A percentile compares a stretch with the other conserved stretches of the same genome.
Conservation (phyloP, 2,113 vertebrate species). For the Sander lucioperca region DNA sequence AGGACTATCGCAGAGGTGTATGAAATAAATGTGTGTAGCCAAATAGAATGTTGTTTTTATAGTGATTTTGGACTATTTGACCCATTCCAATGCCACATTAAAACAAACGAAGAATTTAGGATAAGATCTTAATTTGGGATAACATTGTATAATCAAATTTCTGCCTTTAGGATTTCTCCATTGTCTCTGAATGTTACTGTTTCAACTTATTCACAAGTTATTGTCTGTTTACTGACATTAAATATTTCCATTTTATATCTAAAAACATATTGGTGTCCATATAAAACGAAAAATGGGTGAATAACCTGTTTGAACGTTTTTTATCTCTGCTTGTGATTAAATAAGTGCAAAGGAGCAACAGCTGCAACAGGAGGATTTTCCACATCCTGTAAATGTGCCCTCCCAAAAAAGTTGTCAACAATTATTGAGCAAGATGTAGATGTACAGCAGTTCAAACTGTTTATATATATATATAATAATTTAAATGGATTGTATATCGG, state of each 20-base stretch:
- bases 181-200: background rate
- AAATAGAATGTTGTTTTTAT: background rate
- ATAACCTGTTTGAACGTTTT: background rate
- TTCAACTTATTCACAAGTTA: slow-evolving; percentile 4
- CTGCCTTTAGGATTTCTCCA: background rate
- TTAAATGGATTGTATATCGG: background rate
- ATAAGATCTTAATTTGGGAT: background rate
- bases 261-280: slow-evolving; percentile 38
- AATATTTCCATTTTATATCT: slow-evolving; percentile 39
- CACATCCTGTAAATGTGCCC: background rate
- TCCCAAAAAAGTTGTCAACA: background rate
- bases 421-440: background rate
- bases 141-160: background rate
- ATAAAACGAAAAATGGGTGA: slow-evolving; percentile 63
- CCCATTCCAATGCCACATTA: background rate
- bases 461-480: background rate
- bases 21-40: slow-evolving; percentile 14
- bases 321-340: slow-evolving; percentile 11
- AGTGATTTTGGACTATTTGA: no score
- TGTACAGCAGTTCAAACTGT: background rate
- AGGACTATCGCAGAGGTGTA: slow-evolving; percentile 24
- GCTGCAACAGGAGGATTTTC: slow-evolving; percentile 9
- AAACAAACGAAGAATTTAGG: background rate
- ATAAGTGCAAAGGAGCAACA: slow-evolving; percentile 22
- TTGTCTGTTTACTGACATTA: background rate